Evolutionary conservation across 2,888 invertebrate genomes (phyloP).

Genomic region (Watsonalla binaria): DNA sequence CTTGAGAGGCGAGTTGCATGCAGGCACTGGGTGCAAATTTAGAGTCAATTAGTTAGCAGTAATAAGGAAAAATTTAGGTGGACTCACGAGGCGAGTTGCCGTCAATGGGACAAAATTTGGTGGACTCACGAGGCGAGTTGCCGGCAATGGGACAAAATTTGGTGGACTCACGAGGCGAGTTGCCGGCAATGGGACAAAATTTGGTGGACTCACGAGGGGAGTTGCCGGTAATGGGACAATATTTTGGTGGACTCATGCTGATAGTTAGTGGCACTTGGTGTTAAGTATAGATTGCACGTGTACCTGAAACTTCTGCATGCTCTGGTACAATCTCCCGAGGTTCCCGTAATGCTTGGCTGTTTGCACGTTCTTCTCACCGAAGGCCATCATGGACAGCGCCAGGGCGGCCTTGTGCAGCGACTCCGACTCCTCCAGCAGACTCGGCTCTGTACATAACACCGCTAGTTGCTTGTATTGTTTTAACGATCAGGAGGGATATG

Average conservation of each 20-base stretch:
- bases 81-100: too few species aligned
- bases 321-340: slow-evolving; percentile 95
- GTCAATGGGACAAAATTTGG: background rate
- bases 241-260: background rate
- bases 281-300: background rate
- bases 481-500: too few species aligned
- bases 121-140: background rate
- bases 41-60: too few species aligned
- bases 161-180: background rate
- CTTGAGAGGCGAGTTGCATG: too few species aligned
- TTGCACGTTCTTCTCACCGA: slow-evolving; percentile 96
- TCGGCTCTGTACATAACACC: slow-evolving; percentile 59
- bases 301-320: slow-evolving; percentile 91
- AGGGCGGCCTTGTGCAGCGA: slow-evolving; percentile 90
- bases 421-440: slow-evolving; percentile 88
- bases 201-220: background rate
- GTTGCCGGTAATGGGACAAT: background rate
- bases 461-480: background rate
- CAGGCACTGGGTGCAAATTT: too few species aligned
- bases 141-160: background rate
- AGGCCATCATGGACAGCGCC: slow-evolving; percentile 86
- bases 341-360: slow-evolving; percentile 98
- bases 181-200: too few species aligned
- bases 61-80: too few species aligned
- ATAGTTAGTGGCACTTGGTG: too few species aligned